Conservation (phyloP, 1,140 invertebrate species). For the Drosophila malerkotliana region DNA sequence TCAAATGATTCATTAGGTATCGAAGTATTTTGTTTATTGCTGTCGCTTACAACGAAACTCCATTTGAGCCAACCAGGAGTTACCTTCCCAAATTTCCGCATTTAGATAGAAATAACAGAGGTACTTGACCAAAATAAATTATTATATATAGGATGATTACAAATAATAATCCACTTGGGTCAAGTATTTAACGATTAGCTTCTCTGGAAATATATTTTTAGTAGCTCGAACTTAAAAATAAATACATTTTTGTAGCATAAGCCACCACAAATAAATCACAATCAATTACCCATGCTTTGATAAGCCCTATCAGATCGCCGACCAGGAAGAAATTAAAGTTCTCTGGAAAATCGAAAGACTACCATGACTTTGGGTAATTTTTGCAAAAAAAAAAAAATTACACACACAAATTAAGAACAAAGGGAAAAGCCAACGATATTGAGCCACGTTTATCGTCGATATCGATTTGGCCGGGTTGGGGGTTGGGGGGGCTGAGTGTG, state of each 20-base stretch:
- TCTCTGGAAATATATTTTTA: conserved; percentile 21
- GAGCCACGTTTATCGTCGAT: conserved; percentile 64
- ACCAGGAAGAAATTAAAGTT: conserved; percentile 16
- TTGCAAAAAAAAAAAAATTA: conserved; percentile 9
- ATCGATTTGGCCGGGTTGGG: conserved; percentile 12
- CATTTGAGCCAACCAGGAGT: conserved; percentile 41
- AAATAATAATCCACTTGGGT: conserved; percentile 3
- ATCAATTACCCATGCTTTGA: conserved; percentile 32
- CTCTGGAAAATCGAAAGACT: conserved; percentile 30
- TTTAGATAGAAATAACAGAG: neutral
- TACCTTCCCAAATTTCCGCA: conserved; percentile 1
- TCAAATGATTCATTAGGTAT: conserved; percentile 67
- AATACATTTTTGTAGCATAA: neutral
- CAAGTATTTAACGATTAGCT: conserved; percentile 4
- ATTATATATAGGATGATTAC: neutral
- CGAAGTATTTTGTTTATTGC: conserved; percentile 56
- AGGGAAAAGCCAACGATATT: conserved; percentile 51
- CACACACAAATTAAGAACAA: conserved; percentile 21
- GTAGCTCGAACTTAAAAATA: conserved; percentile 32
- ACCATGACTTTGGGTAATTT: conserved; percentile 57
- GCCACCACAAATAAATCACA: conserved; percentile 35
- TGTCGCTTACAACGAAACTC: conserved; percentile 61
- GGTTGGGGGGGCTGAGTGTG: conserved; percentile 18
- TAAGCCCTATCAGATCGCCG: conserved; percentile 38
- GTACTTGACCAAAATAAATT: too few species aligned